Evolutionary conservation across 2,797 vertebrate species (phyloP).

Genomic region (Cryptoprocta ferox): DNA sequence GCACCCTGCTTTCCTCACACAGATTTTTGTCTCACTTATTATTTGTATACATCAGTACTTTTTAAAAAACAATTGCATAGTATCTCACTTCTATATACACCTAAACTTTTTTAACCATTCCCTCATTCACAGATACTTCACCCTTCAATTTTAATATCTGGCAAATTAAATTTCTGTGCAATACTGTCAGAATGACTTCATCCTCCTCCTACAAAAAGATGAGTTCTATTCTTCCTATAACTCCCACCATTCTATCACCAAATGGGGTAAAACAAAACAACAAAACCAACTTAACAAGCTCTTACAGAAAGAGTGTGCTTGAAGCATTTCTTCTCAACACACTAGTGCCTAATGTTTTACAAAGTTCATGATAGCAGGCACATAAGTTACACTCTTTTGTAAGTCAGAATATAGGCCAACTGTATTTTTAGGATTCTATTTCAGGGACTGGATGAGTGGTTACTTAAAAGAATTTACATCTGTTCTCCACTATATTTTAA

Average conservation of each 20-base stretch:
- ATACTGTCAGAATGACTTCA: background rate
- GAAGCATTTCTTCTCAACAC: background rate
- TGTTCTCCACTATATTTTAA: conserved; percentile 49
- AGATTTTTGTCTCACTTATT: background rate
- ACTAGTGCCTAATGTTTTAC: background rate
- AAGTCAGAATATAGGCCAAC: conserved; percentile 49
- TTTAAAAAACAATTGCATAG: background rate
- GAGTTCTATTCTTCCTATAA: background rate
- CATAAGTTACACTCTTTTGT: background rate
- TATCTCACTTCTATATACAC: background rate
- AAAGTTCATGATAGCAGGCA: background rate
- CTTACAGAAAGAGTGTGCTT: background rate
- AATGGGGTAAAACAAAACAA: background rate
- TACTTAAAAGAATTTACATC: conserved; percentile 68
- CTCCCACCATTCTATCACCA: background rate
- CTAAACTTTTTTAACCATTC: background rate
- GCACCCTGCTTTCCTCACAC: background rate
- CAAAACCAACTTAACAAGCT: background rate
- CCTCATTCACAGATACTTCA: background rate
- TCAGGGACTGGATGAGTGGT: conserved; percentile 48
- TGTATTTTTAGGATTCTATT: conserved; percentile 74
- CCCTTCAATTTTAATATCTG: conserved; percentile 11
- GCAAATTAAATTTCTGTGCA: background rate
- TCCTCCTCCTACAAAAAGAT: background rate
- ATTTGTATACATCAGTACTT: background rate